Conservation (phyloP, 1,140 invertebrate genomes). For the Ooceraea biroi region DNA sequence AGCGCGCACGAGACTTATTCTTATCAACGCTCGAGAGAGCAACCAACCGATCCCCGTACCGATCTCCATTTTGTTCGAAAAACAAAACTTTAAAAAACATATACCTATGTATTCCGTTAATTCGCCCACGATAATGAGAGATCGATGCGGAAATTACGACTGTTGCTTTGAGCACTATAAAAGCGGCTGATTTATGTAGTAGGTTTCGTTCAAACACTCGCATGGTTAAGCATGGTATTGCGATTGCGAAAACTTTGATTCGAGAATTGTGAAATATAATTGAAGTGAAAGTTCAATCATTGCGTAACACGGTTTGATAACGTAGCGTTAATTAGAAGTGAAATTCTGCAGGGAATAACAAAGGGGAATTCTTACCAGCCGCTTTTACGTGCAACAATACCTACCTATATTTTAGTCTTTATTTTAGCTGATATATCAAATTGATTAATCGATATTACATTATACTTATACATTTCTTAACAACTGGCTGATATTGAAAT, state of each 20-base stretch:
- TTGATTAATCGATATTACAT: constrained; percentile 1
- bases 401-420: no score
- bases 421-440: no score
- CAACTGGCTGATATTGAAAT: not conserved
- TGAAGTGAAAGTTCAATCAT: constrained; percentile 43
- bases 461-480: constrained; percentile 12
- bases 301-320: constrained; percentile 20
- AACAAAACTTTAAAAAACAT: not conserved
- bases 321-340: constrained; percentile 11
- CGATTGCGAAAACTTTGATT: constrained; percentile 26
- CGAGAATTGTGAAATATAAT: constrained; percentile 23
- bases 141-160: not conserved
- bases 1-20: constrained; percentile 52
- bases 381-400: no score
- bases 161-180: not conserved
- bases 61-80: not conserved
- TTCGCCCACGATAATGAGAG: not conserved
- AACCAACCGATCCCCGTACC: not conserved
- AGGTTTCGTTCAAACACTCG: constrained; percentile 24
- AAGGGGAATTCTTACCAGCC: not conserved
- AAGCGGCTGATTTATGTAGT: constrained; percentile 18
- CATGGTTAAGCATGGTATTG: not conserved
- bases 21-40: constrained; percentile 72
- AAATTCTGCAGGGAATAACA: not conserved
- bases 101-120: not conserved